Evolutionary conservation across 2,113 vertebrate genomes (phyloP).

Genomic region (Nettapus auritus): DNA sequence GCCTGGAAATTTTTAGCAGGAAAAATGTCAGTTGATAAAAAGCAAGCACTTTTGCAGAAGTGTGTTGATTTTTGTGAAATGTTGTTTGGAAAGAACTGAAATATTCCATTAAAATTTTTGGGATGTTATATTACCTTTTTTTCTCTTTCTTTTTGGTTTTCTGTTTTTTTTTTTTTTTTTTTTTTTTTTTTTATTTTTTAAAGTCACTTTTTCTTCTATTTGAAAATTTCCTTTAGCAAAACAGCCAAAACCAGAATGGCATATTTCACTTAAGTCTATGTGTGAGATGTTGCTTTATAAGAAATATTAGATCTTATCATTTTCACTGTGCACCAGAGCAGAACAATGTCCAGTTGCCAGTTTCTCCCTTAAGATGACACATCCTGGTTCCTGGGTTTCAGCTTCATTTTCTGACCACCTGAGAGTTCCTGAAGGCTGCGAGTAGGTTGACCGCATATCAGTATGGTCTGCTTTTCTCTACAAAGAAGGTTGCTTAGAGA

Average conservation of each 20-base stretch:
- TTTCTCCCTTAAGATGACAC: neutral
- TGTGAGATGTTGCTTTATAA: neutral
- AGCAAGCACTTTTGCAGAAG: neutral
- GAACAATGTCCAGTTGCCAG: neutral
- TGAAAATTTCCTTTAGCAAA: neutral
- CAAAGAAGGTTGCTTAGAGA: neutral
- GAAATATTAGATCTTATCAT: neutral
- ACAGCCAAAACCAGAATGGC: neutral
- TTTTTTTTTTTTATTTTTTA: neutral
- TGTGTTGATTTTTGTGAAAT: neutral
- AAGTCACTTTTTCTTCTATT: neutral
- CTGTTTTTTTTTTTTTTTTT: neutral
- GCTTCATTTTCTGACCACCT: neutral
- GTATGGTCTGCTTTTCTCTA: neutral
- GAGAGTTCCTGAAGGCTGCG: neutral
- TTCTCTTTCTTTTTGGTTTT: neutral
- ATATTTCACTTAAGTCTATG: neutral
- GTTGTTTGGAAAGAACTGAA: neutral
- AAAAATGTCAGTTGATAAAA: conserved; percentile 13
- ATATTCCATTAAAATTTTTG: neutral
- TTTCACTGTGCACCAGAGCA: neutral
- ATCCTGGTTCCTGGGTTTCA: accelerated
- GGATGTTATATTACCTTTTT: neutral
- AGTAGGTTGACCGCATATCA: neutral
- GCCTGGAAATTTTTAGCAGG: conserved; percentile 9